phyloP scores from a whole-genome alignment of 1,140 invertebrate species.

The Streblospio benedicti region DNA sequence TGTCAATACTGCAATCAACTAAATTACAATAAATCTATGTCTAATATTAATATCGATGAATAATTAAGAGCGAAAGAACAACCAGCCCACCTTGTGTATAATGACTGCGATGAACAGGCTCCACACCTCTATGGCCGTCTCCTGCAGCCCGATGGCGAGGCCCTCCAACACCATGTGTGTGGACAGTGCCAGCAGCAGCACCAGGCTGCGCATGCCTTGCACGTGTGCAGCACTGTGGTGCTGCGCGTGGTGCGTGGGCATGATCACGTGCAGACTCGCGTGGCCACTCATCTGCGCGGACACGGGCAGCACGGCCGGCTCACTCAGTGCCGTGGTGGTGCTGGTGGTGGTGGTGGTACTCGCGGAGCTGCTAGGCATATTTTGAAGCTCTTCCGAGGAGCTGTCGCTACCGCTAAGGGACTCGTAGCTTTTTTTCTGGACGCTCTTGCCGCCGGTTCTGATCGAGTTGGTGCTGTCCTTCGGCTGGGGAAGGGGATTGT shows the following conservation, averaged over 20 bases:
- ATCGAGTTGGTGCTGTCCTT: not conserved
- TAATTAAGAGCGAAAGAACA: too few species aligned
- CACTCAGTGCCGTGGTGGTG: too few species aligned
- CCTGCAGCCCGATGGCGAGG: constrained; percentile 29
- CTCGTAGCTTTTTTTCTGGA: too few species aligned
- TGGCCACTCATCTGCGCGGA: not conserved
- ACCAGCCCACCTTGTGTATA: constrained; percentile 66
- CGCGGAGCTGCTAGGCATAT: too few species aligned
- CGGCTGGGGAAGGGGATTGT: not conserved
- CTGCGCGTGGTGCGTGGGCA: not conserved
- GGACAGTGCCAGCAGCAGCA: constrained; percentile 31
- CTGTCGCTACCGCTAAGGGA: not conserved
- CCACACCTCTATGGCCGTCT: constrained; percentile 55
- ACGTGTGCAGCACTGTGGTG: not conserved
- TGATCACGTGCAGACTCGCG: not conserved
- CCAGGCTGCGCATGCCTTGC: constrained; percentile 16
- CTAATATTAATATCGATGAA: too few species aligned
- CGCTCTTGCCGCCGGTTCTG: not conserved
- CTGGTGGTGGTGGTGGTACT: too few species aligned
- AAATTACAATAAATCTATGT: too few species aligned
- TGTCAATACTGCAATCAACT: too few species aligned
- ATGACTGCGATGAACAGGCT: constrained; percentile 56
- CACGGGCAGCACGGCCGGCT: too few species aligned
- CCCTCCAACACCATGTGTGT: constrained; percentile 36
- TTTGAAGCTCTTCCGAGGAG: too few species aligned